Percentiles rank a stretch among this genome's conserved stretches.
phyloP scores from a whole-genome alignment of 2,888 invertebrate species.

The Odontothrips loti region DNA sequence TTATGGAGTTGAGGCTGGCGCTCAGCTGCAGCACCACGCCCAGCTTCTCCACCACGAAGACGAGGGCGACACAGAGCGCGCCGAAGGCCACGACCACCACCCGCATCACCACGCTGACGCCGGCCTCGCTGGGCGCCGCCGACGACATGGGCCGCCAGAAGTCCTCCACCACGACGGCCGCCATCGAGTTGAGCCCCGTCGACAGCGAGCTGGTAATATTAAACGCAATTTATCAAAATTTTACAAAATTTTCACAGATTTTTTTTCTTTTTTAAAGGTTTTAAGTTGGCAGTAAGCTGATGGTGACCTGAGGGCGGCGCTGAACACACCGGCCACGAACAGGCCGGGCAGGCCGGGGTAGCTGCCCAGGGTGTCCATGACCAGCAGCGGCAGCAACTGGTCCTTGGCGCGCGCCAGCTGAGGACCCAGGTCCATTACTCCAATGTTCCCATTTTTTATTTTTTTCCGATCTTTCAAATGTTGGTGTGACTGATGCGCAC shows the following conservation, averaged over 20 bases:
- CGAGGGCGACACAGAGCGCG: neutral
- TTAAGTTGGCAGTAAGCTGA: no score
- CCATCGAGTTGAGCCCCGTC: conserved; percentile 71
- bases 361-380: conserved; percentile 62
- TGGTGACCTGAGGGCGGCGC: conserved; percentile 59
- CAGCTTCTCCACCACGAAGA: neutral
- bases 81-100: conserved; percentile 11
- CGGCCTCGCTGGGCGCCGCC: conserved; percentile 54
- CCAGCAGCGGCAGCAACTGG: conserved; percentile 65
- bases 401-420: conserved; percentile 40
- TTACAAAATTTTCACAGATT: no score
- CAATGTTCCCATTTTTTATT: neutral
- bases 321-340: conserved; percentile 69
- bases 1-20: conserved; percentile 57
- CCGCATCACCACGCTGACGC: conserved; percentile 56
- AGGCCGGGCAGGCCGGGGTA: conserved; percentile 70
- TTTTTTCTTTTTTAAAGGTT: no score
- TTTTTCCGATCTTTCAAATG: neutral
- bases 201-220: conserved; percentile 59
- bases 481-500: conserved; percentile 42
- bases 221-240: neutral
- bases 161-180: conserved; percentile 70
- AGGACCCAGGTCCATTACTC: no score
- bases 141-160: conserved; percentile 57
- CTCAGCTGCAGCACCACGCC: conserved; percentile 25